Conservation (phyloP, 1,140 invertebrate genomes). For the Ruditapes philippinarum region DNA sequence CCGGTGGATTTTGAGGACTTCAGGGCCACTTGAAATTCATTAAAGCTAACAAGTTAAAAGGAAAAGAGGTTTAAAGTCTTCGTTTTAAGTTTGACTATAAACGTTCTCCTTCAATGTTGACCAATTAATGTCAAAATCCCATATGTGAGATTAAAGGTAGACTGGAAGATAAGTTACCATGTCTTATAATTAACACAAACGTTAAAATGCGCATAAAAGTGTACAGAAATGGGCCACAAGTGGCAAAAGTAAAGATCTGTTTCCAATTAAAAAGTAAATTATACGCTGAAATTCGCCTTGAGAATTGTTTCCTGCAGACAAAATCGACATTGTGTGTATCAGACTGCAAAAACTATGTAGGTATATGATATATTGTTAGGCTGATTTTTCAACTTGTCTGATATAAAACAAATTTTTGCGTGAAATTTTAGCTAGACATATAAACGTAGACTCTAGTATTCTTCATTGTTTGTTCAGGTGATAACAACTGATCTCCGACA, state of each 20-base stretch:
- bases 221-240: constrained; percentile 18
- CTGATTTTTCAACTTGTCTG: too few relatives aligned
- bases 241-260: background rate
- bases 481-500: too few relatives aligned
- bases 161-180: background rate
- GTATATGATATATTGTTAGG: too few relatives aligned
- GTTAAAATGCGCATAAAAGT: background rate
- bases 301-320: background rate
- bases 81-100: background rate
- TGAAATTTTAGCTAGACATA: background rate
- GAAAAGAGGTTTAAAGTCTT: background rate
- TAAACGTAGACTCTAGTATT: background rate
- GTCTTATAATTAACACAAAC: background rate
- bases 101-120: constrained; percentile 3
- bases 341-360: too few relatives aligned
- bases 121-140: constrained; percentile 31
- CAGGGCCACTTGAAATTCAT: background rate
- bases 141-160: background rate
- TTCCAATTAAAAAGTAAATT: constrained; percentile 26
- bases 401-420: constrained; percentile 1
- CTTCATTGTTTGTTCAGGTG: constrained; percentile 3
- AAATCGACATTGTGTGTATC: background rate
- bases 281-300: background rate
- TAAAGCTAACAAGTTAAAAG: background rate
- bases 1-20: background rate